Conservation (phyloP, 1,140 invertebrate species). For the Drosophila rufa region DNA sequence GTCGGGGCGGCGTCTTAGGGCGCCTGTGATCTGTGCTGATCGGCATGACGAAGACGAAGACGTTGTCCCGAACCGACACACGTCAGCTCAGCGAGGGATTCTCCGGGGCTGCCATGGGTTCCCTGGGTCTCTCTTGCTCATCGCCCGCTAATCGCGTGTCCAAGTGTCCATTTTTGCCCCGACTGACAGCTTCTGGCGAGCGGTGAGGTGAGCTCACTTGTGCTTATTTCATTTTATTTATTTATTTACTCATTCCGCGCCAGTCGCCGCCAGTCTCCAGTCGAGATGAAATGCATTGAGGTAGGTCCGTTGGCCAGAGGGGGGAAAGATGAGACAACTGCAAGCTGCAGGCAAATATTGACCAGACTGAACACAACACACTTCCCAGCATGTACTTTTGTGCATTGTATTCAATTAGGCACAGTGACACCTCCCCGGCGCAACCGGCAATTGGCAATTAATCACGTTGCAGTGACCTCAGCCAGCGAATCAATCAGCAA, state of each 20-base stretch:
- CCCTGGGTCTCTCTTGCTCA: constrained; percentile 28
- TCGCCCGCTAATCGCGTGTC: constrained; percentile 28
- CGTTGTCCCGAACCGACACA: constrained; percentile 60
- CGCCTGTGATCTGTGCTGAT: constrained; percentile 66
- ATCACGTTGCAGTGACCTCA: constrained; percentile 79
- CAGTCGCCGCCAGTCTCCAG: constrained; percentile 16
- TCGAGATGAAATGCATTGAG: constrained; percentile 50
- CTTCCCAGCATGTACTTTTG: constrained; percentile 21
- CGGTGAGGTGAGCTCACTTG: constrained; percentile 21
- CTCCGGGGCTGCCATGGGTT: constrained; percentile 35
- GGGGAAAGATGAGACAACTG: constrained; percentile 2
- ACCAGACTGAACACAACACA: not conserved
- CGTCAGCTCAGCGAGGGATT: constrained; percentile 49
- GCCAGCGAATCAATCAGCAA: constrained; percentile 74
- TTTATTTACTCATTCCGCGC: constrained; percentile 44
- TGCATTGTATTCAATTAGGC: constrained; percentile 45
- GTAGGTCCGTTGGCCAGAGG: constrained; percentile 37
- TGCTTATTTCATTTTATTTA: constrained; percentile 48
- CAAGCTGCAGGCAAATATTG: constrained; percentile 42
- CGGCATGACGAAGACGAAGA: constrained; percentile 63
- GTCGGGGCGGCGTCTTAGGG: constrained; percentile 49
- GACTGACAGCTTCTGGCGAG: constrained; percentile 59
- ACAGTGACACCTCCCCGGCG: constrained; percentile 41
- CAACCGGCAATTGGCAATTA: constrained; percentile 61
- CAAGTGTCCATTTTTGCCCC: constrained; percentile 28